Percentiles rank a stretch among this genome's conserved stretches.
Conservation (phyloP, 2,797 vertebrate genomes). For the Poeciliopsis paucimaculata region DNA sequence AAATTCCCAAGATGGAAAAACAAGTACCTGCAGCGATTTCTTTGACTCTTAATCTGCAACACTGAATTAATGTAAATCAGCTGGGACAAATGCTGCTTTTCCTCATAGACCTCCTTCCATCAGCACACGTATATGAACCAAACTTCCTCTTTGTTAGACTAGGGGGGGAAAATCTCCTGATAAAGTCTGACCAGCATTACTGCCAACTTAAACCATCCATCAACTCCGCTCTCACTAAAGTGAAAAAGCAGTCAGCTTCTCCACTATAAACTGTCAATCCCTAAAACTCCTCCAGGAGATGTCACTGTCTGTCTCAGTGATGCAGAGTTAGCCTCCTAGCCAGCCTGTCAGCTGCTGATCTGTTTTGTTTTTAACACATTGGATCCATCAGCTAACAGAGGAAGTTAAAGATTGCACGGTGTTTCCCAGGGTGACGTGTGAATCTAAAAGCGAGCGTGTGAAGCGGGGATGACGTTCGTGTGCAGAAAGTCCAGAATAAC, state of each 20-base stretch:
- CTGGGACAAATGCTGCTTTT: conserved; percentile 2
- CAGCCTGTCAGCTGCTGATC: conserved; percentile 30
- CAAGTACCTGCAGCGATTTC: too few relatives aligned
- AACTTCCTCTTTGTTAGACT: conserved; percentile 1
- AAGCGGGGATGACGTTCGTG: not conserved
- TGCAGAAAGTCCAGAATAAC: not conserved
- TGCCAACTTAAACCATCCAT: conserved; percentile 23
- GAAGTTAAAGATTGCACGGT: conserved; percentile 5
- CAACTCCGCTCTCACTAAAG: conserved; percentile 43
- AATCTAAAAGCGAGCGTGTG: conserved; percentile 22
- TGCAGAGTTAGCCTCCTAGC: conserved; percentile 27
- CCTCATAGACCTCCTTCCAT: not conserved
- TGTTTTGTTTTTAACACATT: conserved; percentile 17
- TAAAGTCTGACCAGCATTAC: conserved; percentile 16
- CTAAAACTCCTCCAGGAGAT: conserved; percentile 35
- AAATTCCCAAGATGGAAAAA: conserved; percentile 1
- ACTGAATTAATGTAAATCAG: not conserved
- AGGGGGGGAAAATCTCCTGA: not conserved
- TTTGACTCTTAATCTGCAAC: not conserved
- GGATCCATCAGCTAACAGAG: conserved; percentile 6
- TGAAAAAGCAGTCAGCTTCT: conserved; percentile 47
- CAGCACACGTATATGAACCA: not conserved
- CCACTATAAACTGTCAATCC: conserved; percentile 40
- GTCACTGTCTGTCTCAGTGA: conserved; percentile 31
- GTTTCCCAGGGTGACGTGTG: conserved; percentile 9